Evolutionary conservation across 1,140 invertebrate species (phyloP).

Genomic region (Lysiphlebus fabarum): DNA sequence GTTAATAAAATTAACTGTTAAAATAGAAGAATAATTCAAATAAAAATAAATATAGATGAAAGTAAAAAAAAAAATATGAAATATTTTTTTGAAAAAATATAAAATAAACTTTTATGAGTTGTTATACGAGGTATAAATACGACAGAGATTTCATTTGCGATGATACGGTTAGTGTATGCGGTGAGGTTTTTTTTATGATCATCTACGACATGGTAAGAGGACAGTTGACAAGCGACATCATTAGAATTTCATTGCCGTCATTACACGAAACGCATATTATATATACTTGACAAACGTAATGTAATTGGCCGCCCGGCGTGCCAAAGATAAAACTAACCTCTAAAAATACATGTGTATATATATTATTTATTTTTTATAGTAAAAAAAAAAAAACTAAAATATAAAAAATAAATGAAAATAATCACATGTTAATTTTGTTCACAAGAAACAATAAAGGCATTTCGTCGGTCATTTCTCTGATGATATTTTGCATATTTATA

Average conservation of each 20-base stretch:
- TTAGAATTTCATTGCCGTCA: constrained; percentile 50
- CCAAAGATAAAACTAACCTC: constrained; percentile 9
- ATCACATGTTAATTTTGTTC: no score
- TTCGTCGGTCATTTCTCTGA: no score
- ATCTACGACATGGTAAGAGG: constrained; percentile 29
- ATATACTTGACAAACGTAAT: constrained; percentile 14
- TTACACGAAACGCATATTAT: constrained; percentile 36
- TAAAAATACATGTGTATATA: neutral
- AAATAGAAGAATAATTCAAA: no score
- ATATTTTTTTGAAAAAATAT: no score
- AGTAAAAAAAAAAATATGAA: no score
- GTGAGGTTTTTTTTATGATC: constrained; percentile 9
- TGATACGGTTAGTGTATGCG: neutral
- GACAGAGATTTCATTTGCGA: neutral
- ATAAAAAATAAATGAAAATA: no score
- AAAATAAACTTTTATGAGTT: no score
- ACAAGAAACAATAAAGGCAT: neutral
- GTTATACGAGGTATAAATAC: neutral
- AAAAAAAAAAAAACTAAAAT: neutral
- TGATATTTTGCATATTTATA: no score
- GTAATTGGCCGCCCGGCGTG: constrained; percentile 51
- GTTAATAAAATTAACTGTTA: no score
- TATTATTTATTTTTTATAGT: no score
- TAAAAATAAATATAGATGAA: no score
- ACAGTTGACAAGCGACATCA: constrained; percentile 42